A percentile compares a stretch with the other conserved stretches of the same genome.
Conservation (phyloP, 1,140 invertebrate genomes). For the Caerostris extrusa region DNA sequence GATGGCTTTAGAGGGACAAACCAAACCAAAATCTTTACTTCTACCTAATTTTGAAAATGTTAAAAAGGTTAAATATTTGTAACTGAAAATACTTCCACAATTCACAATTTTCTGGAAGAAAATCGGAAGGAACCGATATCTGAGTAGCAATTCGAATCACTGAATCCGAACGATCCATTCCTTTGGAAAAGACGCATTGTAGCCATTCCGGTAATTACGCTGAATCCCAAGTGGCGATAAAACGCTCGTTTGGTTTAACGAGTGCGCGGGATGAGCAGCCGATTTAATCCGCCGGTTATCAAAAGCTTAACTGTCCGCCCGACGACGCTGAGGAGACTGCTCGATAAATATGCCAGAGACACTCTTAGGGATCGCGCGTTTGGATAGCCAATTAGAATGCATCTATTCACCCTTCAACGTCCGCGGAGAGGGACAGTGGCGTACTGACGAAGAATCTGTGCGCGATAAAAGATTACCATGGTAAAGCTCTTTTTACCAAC, state of each 20-base stretch:
- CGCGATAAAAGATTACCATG: no score
- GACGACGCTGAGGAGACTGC: neutral
- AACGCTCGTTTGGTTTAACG: neutral
- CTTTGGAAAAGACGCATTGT: neutral
- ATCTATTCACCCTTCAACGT: neutral
- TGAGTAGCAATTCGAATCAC: neutral
- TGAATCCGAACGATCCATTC: neutral
- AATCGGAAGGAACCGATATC: no score
- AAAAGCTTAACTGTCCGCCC: neutral
- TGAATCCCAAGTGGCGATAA: constrained; percentile 8
- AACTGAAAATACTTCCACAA: no score
- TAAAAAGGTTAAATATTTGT: no score
- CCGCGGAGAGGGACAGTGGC: neutral
- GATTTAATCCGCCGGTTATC: neutral
- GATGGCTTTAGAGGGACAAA: no score
- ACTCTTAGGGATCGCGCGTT: neutral
- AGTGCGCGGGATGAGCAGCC: neutral
- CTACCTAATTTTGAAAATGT: no score
- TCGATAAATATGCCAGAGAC: neutral
- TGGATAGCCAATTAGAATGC: neutral
- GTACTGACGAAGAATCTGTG: neutral
- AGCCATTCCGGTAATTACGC: neutral
- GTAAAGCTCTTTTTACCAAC: no score
- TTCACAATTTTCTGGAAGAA: no score
- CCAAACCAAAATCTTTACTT: no score